Evolutionary conservation across 2,113 vertebrate genomes (phyloP).

Genomic region (Danio rerio): DNA sequence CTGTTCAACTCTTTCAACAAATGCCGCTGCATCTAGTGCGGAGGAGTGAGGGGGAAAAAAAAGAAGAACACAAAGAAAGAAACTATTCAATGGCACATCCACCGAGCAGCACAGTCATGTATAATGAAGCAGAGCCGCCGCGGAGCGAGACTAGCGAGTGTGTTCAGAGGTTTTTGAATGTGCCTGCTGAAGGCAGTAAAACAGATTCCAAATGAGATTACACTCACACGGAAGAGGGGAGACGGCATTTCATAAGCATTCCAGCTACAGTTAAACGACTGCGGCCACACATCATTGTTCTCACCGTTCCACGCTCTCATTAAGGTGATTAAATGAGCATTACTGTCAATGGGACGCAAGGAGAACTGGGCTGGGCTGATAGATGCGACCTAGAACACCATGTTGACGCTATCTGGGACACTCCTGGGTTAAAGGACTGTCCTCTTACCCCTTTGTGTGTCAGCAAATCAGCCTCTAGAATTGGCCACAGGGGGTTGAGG

Average conservation of each 20-base stretch:
- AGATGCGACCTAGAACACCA: slow-evolving; percentile 17
- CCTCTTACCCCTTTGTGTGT: neutral
- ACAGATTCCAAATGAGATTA: slow-evolving; percentile 40
- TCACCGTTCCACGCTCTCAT: slow-evolving; percentile 28
- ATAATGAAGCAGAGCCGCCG: slow-evolving; percentile 9
- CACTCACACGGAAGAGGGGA: slow-evolving; percentile 35
- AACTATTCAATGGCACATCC: slow-evolving; percentile 31
- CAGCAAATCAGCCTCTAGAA: neutral
- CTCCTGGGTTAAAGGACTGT: neutral
- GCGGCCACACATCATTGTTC: slow-evolving; percentile 39
- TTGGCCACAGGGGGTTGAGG: neutral
- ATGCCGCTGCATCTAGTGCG: neutral
- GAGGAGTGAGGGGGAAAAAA: neutral
- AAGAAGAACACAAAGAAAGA: neutral
- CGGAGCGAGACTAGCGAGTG: slow-evolving; percentile 14
- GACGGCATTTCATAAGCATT: slow-evolving; percentile 26
- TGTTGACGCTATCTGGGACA: slow-evolving; percentile 4
- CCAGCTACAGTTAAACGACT: slow-evolving; percentile 22
- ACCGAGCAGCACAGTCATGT: slow-evolving; percentile 17
- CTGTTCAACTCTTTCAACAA: neutral
- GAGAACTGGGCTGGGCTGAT: neutral
- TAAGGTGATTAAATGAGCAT: slow-evolving; percentile 41
- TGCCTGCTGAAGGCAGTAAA: slow-evolving; percentile 38
- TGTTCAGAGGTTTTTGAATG: slow-evolving; percentile 28
- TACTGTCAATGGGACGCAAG: slow-evolving; percentile 26